These are phyloP conservation scores for Catagonus wagneri DNA, from an alignment of 2,113 vertebrate genomes.

Conservation along the genomic window DNA sequence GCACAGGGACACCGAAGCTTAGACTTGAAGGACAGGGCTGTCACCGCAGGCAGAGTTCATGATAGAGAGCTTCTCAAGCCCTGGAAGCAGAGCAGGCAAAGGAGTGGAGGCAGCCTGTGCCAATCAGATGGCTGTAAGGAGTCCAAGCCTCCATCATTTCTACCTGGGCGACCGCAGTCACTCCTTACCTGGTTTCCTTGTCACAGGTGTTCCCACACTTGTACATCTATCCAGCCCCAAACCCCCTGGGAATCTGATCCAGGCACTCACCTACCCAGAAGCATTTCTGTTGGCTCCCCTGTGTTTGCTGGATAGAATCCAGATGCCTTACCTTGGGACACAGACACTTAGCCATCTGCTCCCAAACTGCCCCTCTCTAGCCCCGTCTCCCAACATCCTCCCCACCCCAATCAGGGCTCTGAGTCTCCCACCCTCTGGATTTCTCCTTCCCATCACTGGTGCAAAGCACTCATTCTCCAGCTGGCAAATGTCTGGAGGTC, in stretches of 20 bases:
- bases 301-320: not conserved
- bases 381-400: not conserved
- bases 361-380: not conserved
- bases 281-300: not conserved
- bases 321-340: not conserved
- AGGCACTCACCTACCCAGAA: not conserved
- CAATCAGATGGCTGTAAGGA: too few species aligned
- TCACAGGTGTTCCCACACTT: too few species aligned
- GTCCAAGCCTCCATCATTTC: not conserved
- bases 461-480: not conserved
- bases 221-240: not conserved
- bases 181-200: not conserved
- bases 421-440: not conserved
- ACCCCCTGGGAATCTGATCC: not conserved
- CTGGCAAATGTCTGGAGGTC: not conserved
- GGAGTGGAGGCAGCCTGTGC: not conserved
- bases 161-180: not conserved
- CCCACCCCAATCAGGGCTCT: not conserved
- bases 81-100: accelerated
- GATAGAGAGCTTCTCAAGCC: not conserved
- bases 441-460: not conserved
- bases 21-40: not conserved
- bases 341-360: not conserved
- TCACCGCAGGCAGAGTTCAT: not conserved
- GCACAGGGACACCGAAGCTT: accelerated